phyloP scores from a whole-genome alignment of 2,888 invertebrate genomes.

The Cylindroiulus punctatus region DNA sequence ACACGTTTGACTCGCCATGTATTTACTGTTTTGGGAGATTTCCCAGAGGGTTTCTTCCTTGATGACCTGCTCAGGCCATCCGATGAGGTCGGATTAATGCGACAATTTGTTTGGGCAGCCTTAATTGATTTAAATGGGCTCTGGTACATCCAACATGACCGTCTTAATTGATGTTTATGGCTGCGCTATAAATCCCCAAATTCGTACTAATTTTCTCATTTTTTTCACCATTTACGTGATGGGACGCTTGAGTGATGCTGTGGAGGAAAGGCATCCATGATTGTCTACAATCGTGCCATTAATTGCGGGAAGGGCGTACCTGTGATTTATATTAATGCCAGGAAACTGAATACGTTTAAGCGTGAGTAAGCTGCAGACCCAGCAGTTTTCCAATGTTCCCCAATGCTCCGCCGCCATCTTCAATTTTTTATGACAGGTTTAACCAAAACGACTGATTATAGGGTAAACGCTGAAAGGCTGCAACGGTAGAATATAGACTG shows the following conservation, averaged over 20 bases:
- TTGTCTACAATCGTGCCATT: constrained; percentile 55
- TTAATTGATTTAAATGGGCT: constrained; percentile 30
- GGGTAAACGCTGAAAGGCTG: not conserved
- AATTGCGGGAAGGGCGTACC: constrained; percentile 56
- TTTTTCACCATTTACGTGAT: not conserved
- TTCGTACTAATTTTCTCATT: not conserved
- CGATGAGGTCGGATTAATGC: constrained; percentile 26
- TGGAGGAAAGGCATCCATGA: constrained; percentile 54
- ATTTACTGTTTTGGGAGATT: not conserved
- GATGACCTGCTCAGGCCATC: not conserved
- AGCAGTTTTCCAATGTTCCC: not conserved
- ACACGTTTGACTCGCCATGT: too few species aligned
- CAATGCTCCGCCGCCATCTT: constrained; percentile 5
- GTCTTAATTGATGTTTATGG: constrained; percentile 10
- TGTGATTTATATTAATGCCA: constrained; percentile 55
- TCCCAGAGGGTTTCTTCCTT: not conserved
- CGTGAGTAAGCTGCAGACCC: constrained; percentile 42
- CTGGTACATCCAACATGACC: not conserved
- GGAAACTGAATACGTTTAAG: constrained; percentile 55
- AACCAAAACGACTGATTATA: not conserved
- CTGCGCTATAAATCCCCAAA: not conserved
- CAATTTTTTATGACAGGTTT: constrained; percentile 22
- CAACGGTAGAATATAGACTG: not conserved
- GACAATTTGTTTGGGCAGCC: not conserved
- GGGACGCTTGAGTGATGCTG: constrained; percentile 39